Evolutionary conservation across 2,113 vertebrate genomes (phyloP), one percentile per base, ranked within the genome.

Genomic region (Seriola aureovittata): DNA sequence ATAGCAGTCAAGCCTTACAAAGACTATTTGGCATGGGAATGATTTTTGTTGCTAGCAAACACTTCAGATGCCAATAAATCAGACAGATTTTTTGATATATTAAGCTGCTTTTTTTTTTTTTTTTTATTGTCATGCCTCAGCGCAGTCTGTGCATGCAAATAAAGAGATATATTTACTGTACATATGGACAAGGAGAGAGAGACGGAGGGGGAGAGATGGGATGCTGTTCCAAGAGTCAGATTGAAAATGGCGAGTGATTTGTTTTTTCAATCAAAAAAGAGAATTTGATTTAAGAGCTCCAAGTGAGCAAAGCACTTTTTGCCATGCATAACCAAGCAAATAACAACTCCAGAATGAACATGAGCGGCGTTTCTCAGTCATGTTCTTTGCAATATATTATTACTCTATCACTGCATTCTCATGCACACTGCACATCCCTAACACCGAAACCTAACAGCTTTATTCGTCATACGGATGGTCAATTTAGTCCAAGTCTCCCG

Each of bases 1-100:
- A 93, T 91, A 88, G 90, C 88, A 92, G 91, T 91, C 87, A 91
- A 88, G 90, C 89, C 87, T 91, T 91, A 92, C 90, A 91, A 90
- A 86, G 89, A 90, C 91, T 91, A 90, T 93, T 92, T 93, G 87
- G 92, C 91, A 86, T 84, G 74, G 80, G 88, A 90, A 87, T 90
- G 89, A 88, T 92, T 92, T 93, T 93, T 88, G 85, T 93, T 85
- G 83, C 88, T 66, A 78, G 90, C 90, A 90, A 92, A 91, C 93
- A 93, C 93, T 94, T 88, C 87, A 93, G 89, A 88, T 84, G 77
- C 73, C 81, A 86, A 93, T 94, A 94, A 93, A 93, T 93, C 93
- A 93, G 88, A 70, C 71, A 38, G 86, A 91, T 92, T 91, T 87
- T 89, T 86, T 90, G 85, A 94, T 93, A 92, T 92, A 94, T 94